phyloP scores from a whole-genome alignment of 2,888 invertebrate species.

The Chaetogeoica ovagalla region DNA sequence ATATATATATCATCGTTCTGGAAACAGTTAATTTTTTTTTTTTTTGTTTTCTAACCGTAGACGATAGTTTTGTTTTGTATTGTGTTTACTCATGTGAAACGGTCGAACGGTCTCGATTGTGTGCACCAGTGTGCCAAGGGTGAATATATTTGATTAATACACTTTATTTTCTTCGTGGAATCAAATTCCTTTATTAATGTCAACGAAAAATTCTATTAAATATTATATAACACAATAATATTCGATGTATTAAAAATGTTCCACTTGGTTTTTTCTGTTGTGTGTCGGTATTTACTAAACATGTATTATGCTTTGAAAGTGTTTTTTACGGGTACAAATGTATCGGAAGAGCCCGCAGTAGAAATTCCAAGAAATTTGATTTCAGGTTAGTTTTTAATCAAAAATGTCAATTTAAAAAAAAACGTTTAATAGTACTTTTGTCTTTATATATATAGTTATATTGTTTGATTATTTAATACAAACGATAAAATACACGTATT shows the following conservation, averaged over 20 bases:
- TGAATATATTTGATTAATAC: conserved; percentile 41
- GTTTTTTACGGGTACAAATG: conserved; percentile 19
- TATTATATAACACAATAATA: conserved; percentile 12
- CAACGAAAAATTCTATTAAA: background rate
- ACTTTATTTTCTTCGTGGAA: conserved; percentile 5
- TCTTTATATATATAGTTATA: background rate
- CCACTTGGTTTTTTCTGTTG: conserved; percentile 15
- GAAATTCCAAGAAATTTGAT: conserved; percentile 1
- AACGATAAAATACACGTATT: background rate
- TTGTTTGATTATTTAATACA: background rate
- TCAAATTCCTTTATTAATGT: background rate
- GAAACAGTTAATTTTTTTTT: conserved; percentile 2
- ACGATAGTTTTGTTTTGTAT: background rate
- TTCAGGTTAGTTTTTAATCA: conserved; percentile 33
- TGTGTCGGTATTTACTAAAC: conserved; percentile 16
- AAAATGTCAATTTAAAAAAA: background rate
- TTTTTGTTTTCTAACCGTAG: background rate
- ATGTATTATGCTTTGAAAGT: conserved; percentile 32
- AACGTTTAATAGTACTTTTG: background rate
- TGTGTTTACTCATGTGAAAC: conserved; percentile 26
- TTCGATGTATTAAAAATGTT: conserved; percentile 32
- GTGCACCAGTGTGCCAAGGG: conserved; percentile 31
- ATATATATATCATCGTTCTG: background rate
- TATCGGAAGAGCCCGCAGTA: conserved; percentile 23
- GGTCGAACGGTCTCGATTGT: conserved; percentile 17